Evolutionary conservation across 2,113 vertebrate genomes (phyloP).

Genomic region (Speoplatyrhinus poulsoni): DNA sequence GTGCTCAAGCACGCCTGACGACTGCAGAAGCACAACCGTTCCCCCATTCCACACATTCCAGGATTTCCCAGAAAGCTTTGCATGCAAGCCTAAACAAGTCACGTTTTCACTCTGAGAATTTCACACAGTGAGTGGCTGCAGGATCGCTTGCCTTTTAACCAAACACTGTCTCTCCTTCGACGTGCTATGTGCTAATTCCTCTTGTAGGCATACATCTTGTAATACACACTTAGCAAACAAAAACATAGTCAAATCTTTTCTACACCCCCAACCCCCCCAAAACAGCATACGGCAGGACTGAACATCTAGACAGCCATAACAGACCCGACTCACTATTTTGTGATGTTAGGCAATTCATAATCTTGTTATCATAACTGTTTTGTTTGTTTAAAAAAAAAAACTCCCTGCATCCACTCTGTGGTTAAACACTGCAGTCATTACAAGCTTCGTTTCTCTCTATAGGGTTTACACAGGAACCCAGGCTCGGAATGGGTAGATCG

Average conservation of each 20-base stretch:
- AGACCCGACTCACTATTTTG: conserved; percentile 18
- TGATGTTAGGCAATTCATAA: neutral
- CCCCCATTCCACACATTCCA: conserved; percentile 80
- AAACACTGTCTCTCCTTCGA: conserved; percentile 16
- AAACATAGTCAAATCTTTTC: too few species aligned
- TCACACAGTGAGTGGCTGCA: conserved; percentile 68
- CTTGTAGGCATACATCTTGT: conserved; percentile 19
- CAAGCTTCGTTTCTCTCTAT: conserved; percentile 52
- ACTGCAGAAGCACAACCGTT: conserved; percentile 73
- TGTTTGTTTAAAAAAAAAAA: too few species aligned
- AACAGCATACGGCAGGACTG: neutral
- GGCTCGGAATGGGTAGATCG: neutral
- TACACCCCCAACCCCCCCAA: neutral
- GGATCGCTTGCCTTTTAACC: conserved; percentile 43
- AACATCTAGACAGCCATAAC: neutral
- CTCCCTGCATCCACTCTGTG: conserved; percentile 24
- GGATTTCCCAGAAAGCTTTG: conserved; percentile 78
- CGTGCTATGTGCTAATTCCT: conserved; percentile 8
- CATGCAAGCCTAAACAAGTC: conserved; percentile 79
- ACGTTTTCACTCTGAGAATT: conserved; percentile 73
- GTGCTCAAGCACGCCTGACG: conserved; percentile 70
- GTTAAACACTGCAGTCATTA: conserved; percentile 65
- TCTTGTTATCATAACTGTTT: too few species aligned
- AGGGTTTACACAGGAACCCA: conserved; percentile 49
- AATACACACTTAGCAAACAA: neutral